Evolutionary conservation across 2,797 vertebrate genomes (phyloP), one percentile per base, ranked within the genome.

Genomic region (Enoplosus armatus): DNA sequence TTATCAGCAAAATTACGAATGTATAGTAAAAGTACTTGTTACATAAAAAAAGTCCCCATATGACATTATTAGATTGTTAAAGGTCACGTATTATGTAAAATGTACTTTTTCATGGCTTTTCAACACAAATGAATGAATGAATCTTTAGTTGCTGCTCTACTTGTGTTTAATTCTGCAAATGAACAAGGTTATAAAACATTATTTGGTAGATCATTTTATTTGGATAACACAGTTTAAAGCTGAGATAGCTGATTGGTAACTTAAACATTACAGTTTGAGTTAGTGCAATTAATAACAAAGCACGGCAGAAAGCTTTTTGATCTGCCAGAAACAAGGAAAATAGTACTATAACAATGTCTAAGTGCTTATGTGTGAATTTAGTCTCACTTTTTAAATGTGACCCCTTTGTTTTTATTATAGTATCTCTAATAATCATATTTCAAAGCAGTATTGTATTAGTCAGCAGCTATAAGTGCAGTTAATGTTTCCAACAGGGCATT

Each of bases 181-280:
- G 63, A 84, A 80, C 31, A 74, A 24, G 20, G 47, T 61, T 45
- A 75, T 43, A 59, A 26, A 66, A 69, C 43, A 62, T 39, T 12
- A 50, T 68, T 55, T 67, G 10, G 60, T 66, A 35, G 31, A 77
- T 39, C 27, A 26, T 8, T 93, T 91, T 88, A 92, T 89, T 92
- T 77, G 66, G 64, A 85, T 77, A 77, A 33, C 71, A 84, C 66
- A 71, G 71, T 79, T 76, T 69, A 50, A 82, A 79, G 37, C 58
- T 48, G 55, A 69, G 10, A 35, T 48, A n/a, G 53, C 47, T 78
- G 58, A 73, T 8, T 26, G 26, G 2, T 55, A 62, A 55, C 31
- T 54, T 35, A 45, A 77, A 75, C 22, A 31, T 72, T 60, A 75
- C 27, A 84, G n/a, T 68, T 71, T 16, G 18, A 50, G 18, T 79